Percentiles rank a stretch among this genome's conserved stretches.
Evolutionary conservation across 2,113 vertebrate genomes (phyloP).

Genomic region (Origma solitaria): DNA sequence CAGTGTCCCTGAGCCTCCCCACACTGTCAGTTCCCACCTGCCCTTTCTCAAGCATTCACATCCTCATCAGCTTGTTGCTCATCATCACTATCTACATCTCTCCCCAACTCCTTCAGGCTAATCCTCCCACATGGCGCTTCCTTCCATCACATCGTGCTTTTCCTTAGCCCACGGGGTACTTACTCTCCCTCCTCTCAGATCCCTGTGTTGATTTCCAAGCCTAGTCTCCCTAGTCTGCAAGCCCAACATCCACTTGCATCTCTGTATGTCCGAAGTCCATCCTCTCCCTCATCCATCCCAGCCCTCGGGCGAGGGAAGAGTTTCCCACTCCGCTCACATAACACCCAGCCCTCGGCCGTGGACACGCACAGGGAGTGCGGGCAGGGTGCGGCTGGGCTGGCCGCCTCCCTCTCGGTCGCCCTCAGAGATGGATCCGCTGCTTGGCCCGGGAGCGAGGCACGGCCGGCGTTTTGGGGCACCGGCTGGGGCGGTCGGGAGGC

Average conservation of each 20-base stretch:
- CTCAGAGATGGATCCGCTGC: background rate
- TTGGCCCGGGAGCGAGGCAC: background rate
- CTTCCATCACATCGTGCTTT: background rate
- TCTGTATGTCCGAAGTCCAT: fast-evolving
- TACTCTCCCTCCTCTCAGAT: background rate
- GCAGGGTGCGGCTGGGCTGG: background rate
- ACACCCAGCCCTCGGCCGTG: too few relatives aligned
- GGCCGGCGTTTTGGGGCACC: background rate
- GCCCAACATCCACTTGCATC: background rate
- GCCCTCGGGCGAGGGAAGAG: fast-evolving
- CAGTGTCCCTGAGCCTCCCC: fast-evolving
- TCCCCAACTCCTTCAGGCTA: background rate
- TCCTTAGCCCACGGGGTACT: background rate
- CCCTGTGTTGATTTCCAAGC: background rate
- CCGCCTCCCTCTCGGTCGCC: fast-evolving
- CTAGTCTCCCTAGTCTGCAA: background rate
- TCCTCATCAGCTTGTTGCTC: background rate
- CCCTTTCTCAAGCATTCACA: background rate
- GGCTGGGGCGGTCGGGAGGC: background rate
- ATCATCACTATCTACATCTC: too few relatives aligned
- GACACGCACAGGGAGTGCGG: fast-evolving
- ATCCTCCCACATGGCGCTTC: background rate
- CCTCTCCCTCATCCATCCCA: background rate
- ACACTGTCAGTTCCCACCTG: background rate
- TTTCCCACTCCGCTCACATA: background rate